phyloP scores from a whole-genome alignment of 2,113 vertebrate genomes.

The Microcebus tavaratra region DNA sequence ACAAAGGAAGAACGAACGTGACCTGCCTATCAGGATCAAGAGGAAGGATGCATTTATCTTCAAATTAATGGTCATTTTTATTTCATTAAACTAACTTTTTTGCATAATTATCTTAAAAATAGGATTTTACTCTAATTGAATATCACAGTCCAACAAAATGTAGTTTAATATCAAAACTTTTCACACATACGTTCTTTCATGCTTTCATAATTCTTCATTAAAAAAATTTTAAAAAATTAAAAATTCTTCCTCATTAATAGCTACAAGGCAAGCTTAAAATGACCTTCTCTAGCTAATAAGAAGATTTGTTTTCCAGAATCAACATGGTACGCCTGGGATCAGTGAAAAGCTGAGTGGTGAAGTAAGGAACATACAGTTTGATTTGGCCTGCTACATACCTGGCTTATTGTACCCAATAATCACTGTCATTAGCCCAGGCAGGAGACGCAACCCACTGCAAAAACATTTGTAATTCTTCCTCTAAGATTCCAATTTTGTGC shows the following conservation, averaged over 20 bases:
- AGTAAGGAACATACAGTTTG: not conserved
- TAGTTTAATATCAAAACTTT: constrained; percentile 20
- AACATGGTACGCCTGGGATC: not conserved
- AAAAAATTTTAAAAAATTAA: not conserved
- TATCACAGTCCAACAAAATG: constrained; percentile 23
- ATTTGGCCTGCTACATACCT: not conserved
- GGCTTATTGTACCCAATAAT: not conserved
- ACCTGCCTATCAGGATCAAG: not conserved
- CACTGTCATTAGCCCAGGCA: not conserved
- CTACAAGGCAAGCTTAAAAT: not conserved
- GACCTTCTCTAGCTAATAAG: constrained; percentile 41
- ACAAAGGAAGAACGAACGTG: not conserved
- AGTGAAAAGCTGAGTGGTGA: constrained; percentile 20
- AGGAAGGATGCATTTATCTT: not conserved
- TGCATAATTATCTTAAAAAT: constrained; percentile 56
- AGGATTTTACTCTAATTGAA: constrained; percentile 23
- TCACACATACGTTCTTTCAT: constrained; percentile 36
- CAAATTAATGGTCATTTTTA: constrained; percentile 35
- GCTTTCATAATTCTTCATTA: constrained; percentile 43
- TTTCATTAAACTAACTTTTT: constrained; percentile 29
- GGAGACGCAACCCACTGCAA: not conserved
- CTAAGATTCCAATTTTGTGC: not conserved
- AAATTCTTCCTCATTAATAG: not conserved
- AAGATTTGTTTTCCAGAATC: constrained; percentile 4
- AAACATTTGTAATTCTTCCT: not conserved